Percentiles rank a stretch among this genome's conserved stretches.
These are phyloP conservation scores for Ciconia stormi DNA, from an alignment of 2,113 vertebrate species.

Conservation along the genomic window DNA sequence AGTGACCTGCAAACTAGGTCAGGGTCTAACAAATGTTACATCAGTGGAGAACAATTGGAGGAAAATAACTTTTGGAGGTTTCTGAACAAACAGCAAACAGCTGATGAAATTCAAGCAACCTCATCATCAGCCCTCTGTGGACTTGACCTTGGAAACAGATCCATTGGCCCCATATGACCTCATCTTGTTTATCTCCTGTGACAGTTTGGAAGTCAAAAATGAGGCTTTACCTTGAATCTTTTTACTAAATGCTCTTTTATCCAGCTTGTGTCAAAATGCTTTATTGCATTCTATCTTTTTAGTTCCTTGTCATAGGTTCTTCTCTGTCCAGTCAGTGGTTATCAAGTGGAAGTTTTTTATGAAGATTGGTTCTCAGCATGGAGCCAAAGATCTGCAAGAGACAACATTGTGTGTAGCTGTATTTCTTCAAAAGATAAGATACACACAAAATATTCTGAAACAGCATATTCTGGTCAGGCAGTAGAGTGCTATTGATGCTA, in stretches of 20 bases:
- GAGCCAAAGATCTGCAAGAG: background rate
- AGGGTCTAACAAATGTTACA: background rate
- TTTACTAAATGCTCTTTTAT: background rate
- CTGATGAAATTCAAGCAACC: conserved; percentile 37
- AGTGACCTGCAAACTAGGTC: background rate
- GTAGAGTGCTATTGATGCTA: background rate
- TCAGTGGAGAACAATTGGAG: background rate
- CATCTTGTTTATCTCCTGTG: conserved; percentile 42
- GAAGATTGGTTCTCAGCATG: background rate
- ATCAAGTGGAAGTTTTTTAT: background rate
- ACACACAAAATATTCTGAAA: background rate
- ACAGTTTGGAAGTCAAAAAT: conserved; percentile 32
- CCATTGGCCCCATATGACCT: background rate
- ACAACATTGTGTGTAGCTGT: background rate
- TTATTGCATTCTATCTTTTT: background rate
- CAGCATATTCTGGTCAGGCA: accelerated
- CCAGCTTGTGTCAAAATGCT: background rate
- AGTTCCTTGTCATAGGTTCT: background rate
- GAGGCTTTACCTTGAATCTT: background rate
- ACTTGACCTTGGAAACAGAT: conserved; percentile 38
- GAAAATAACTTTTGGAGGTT: background rate
- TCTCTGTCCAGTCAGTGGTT: background rate
- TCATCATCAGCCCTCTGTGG: background rate
- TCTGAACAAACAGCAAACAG: conserved; percentile 1
- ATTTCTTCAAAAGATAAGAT: background rate